phyloP scores from a whole-genome alignment of 1,140 invertebrate species.

The Euglossa dilemma region DNA sequence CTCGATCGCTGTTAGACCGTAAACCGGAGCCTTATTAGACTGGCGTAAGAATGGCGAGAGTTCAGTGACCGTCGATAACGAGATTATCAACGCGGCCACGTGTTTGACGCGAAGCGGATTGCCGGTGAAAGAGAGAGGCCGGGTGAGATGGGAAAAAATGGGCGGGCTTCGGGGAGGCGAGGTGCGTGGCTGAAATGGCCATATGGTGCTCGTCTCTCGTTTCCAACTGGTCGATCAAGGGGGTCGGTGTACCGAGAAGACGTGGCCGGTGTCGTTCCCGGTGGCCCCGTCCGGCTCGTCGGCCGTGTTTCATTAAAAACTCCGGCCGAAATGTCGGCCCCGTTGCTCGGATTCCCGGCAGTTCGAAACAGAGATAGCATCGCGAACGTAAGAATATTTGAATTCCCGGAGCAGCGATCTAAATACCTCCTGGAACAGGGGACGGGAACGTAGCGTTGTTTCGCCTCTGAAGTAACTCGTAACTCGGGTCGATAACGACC shows the following conservation, averaged over 20 bases:
- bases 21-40: not conserved
- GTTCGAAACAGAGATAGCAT: conserved; percentile 14
- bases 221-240: conserved; percentile 17
- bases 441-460: not conserved
- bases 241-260: not conserved
- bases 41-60: too few species aligned
- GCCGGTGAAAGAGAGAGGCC: not conserved
- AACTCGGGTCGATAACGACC: not conserved
- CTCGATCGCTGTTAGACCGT: too few species aligned
- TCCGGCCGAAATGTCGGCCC: not conserved
- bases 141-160: not conserved
- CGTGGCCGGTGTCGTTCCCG: not conserved
- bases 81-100: not conserved
- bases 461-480: not conserved
- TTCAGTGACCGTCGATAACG: not conserved
- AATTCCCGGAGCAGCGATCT: conserved; percentile 14
- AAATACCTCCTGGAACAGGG: not conserved
- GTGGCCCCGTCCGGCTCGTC: not conserved
- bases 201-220: conserved; percentile 36
- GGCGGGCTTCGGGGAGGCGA: not conserved
- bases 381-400: conserved; percentile 19
- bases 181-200: not conserved
- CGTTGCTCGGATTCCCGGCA: conserved; percentile 1
- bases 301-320: not conserved
- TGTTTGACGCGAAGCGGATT: not conserved